Conservation (phyloP, 2,888 invertebrate species). For the Ophion ventricosus region DNA sequence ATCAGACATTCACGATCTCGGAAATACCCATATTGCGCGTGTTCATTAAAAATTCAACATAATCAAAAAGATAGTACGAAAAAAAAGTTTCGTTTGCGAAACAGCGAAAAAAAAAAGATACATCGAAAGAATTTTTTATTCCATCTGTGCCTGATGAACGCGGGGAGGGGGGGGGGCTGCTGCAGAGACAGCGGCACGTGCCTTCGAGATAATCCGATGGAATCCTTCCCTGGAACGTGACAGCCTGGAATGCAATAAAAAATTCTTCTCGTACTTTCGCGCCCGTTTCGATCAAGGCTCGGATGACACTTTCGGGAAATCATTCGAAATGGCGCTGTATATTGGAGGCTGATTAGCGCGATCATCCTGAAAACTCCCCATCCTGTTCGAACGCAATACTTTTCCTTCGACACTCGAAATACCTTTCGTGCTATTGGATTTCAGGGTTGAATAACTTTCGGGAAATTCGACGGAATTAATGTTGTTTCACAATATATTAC, state of each 20-base stretch:
- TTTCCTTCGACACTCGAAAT: not conserved
- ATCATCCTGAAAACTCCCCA: not conserved
- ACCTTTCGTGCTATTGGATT: no score
- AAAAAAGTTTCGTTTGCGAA: not conserved
- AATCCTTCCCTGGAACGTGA: slow-evolving; percentile 42
- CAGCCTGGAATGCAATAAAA: slow-evolving; percentile 43
- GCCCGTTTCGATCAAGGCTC: slow-evolving; percentile 25
- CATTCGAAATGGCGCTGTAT: slow-evolving; percentile 7
- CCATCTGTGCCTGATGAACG: slow-evolving; percentile 43
- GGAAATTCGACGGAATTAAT: no score
- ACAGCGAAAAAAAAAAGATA: not conserved
- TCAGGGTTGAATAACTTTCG: no score
- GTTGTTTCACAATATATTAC: no score
- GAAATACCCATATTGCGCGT: no score
- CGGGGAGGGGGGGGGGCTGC: no score
- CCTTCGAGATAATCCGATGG: slow-evolving; percentile 47
- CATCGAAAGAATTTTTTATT: slow-evolving; percentile 17
- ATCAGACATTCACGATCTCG: not conserved
- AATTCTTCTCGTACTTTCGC: slow-evolving; percentile 40
- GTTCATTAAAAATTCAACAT: not conserved
- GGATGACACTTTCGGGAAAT: slow-evolving; percentile 8
- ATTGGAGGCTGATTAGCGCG: not conserved
- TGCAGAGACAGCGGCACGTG: slow-evolving; percentile 45
- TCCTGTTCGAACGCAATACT: not conserved
- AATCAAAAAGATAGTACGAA: not conserved